Conservation (phyloP, 2,888 invertebrate species). For the Hecatera dysodea region DNA sequence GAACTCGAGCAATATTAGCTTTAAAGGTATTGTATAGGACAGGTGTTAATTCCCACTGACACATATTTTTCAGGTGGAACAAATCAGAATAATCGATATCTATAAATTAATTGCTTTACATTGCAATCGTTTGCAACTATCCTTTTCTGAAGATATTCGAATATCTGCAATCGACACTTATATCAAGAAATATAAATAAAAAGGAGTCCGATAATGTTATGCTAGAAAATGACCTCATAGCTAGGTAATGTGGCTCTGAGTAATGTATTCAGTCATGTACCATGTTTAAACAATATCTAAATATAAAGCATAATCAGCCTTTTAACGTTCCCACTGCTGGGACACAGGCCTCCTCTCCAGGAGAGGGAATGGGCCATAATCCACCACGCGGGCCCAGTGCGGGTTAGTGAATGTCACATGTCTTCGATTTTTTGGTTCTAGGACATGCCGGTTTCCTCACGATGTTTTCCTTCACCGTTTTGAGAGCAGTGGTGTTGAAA, state of each 20-base stretch:
- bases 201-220: neutral
- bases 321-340: too few relatives aligned
- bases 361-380: too few relatives aligned
- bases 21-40: neutral
- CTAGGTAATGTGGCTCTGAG: neutral
- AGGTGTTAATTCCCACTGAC: constrained; percentile 5
- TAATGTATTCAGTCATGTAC: neutral
- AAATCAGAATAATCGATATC: neutral
- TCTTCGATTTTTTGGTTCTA: too few relatives aligned
- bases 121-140: neutral
- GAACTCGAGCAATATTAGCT: neutral
- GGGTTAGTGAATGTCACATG: too few relatives aligned
- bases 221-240: too few relatives aligned
- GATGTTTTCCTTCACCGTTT: too few relatives aligned
- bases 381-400: too few relatives aligned
- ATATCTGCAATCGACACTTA: neutral
- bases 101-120: neutral
- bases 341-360: too few relatives aligned
- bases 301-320: neutral
- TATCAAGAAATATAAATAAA: neutral
- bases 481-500: too few relatives aligned
- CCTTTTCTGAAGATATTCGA: neutral
- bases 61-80: constrained; percentile 4
- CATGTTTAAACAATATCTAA: neutral
- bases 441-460: too few relatives aligned